Conservation (phyloP, 2,797 vertebrate genomes). For the Oceanodroma leucorhoa region DNA sequence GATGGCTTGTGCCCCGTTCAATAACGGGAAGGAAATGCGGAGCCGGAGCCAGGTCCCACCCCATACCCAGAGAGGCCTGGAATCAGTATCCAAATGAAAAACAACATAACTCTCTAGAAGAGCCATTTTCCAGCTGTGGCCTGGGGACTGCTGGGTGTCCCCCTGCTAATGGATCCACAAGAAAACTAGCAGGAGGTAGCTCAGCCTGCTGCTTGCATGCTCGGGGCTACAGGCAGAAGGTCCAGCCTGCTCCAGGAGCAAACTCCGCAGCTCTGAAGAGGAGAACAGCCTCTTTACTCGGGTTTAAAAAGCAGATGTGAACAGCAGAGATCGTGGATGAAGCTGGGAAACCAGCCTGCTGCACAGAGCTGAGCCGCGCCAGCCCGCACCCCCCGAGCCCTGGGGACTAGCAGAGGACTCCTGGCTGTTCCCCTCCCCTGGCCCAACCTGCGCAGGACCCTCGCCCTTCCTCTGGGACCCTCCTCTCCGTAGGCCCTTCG, state of each 20-base stretch:
- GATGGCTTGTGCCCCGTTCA: background rate
- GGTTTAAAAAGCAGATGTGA: background rate
- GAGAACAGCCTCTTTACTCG: background rate
- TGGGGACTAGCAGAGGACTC: background rate
- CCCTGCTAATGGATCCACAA: background rate
- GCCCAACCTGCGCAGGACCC: background rate
- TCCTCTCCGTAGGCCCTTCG: background rate
- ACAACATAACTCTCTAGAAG: rapidly evolving
- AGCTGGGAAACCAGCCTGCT: background rate
- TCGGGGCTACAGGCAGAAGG: background rate
- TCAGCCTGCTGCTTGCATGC: background rate
- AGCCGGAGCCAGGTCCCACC: background rate
- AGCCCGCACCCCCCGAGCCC: background rate
- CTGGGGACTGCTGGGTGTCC: too few species aligned
- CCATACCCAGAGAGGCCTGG: background rate
- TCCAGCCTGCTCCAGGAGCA: background rate
- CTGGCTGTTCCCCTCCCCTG: background rate
- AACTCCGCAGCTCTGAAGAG: background rate
- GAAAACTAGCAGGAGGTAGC: background rate
- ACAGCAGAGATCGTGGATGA: rapidly evolving
- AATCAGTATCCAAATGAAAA: background rate
- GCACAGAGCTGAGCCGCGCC: background rate
- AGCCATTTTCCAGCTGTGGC: background rate
- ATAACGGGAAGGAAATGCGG: rapidly evolving
- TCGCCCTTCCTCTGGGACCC: background rate